Percentiles rank a stretch among this genome's conserved stretches.
These are phyloP conservation scores for Heteropelma amictum DNA, from an alignment of 2,888 invertebrate genomes.

Conservation along the genomic window DNA sequence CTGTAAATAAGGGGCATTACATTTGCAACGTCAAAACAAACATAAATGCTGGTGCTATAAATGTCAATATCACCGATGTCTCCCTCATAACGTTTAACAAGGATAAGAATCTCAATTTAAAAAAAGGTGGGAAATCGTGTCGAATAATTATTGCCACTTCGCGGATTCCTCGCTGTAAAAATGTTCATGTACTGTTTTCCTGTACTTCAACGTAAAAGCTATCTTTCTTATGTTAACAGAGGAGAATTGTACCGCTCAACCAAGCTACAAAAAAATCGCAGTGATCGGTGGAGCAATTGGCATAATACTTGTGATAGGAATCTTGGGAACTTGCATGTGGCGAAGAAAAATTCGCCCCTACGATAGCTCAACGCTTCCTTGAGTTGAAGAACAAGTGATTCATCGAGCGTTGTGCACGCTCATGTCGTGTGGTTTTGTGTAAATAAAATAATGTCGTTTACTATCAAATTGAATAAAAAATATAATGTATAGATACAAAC, in stretches of 20 bases:
- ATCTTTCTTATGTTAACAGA: conserved; percentile 55
- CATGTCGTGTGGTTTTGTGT: too few species aligned
- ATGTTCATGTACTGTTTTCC: conserved; percentile 1
- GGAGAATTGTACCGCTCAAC: conserved; percentile 52
- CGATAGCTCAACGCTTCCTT: conserved; percentile 55
- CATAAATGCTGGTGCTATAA: conserved; percentile 35
- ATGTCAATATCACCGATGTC: conserved; percentile 55
- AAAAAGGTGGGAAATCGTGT: conserved; percentile 54
- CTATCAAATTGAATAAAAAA: conserved; percentile 19
- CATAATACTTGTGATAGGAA: conserved; percentile 34
- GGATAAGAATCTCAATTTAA: conserved; percentile 30
- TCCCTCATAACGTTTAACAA: conserved; percentile 63
- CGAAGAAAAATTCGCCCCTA: conserved; percentile 41
- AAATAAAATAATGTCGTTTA: conserved; percentile 36
- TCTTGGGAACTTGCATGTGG: conserved; percentile 49
- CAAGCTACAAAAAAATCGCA: conserved; percentile 39
- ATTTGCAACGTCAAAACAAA: conserved; percentile 50
- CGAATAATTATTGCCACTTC: background rate
- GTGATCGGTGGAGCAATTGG: conserved; percentile 59
- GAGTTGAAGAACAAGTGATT: conserved; percentile 10
- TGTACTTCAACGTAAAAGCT: conserved; percentile 13
- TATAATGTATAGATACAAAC: conserved; percentile 30
- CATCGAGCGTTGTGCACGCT: conserved; percentile 2
- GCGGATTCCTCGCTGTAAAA: background rate
- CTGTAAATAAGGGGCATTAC: conserved; percentile 47